Conservation (phyloP, 1,140 invertebrate species). For the Babylonia areolata region DNA sequence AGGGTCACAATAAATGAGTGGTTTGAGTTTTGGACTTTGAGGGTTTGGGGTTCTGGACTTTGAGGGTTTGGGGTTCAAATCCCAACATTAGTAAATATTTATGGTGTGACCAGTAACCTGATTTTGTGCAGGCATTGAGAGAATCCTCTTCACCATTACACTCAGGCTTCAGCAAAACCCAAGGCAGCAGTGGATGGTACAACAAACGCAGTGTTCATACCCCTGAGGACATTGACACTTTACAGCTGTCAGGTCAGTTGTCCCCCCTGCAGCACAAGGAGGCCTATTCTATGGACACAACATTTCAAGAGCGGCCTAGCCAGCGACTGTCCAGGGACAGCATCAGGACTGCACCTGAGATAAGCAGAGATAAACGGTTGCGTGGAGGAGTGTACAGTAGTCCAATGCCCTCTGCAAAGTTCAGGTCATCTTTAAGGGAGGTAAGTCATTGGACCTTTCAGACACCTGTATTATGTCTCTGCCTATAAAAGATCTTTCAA, state of each 20-base stretch:
- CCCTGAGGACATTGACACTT: neutral
- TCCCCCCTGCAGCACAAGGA: neutral
- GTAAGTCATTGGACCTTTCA: neutral
- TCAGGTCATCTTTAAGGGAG: conserved; percentile 10
- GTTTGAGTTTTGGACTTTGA: too few species aligned
- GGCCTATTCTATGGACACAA: neutral
- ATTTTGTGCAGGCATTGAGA: neutral
- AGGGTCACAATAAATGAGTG: too few species aligned
- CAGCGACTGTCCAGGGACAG: neutral
- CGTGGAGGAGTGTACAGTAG: conserved; percentile 64
- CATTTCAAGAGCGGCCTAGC: neutral
- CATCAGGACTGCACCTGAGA: neutral
- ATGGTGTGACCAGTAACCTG: too few species aligned
- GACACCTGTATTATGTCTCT: too few species aligned
- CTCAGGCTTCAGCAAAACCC: neutral
- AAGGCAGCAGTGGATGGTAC: neutral
- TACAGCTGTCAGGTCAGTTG: neutral
- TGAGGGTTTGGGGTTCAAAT: too few species aligned
- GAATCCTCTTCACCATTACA: neutral
- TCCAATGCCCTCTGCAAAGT: conserved; percentile 60
- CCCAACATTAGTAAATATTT: too few species aligned
- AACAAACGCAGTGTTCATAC: neutral
- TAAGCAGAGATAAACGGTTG: conserved; percentile 43
- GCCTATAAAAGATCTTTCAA: too few species aligned
- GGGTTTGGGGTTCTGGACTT: too few species aligned